Evolutionary conservation across 2,888 invertebrate species (phyloP), one percentile per base, ranked within the genome.

Genomic region (Brachylomia viminalis): DNA sequence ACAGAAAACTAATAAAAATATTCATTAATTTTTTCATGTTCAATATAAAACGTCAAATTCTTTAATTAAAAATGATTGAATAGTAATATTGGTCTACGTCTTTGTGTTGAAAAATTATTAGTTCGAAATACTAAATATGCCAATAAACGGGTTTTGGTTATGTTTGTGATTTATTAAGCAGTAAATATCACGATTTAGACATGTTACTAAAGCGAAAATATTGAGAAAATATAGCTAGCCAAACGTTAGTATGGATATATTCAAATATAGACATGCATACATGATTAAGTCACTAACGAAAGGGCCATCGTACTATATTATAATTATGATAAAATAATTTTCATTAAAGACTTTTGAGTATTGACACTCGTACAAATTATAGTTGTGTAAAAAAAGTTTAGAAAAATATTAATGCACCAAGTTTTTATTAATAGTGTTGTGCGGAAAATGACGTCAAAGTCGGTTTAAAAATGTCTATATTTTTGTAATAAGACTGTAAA

Each of bases 151-250:
- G 86, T 84, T 86, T 84, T 67, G 59, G 75, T 67, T 80, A 75
- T 68, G 45, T 77, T 45, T 78, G 65, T 85, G 87, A 86, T 86
- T 87, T 86, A 85, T 86, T 76, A 77, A 65, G 77, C 83, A 75
- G 81, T 86, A 86, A 86, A 86, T 86, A 85, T 85, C 76, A 75
- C 47, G 62, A 79, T 79, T 83, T 77, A 74, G 87, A 83, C 83
- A 79, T 79, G 64, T 76, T 78, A 77, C 79, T 75, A 77, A 81
- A 76, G 64, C 78, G 54, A 79, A 86, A 79, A 85, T 83, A 77
- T 80, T 77, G 75, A 56, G 49, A 80, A 82, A 77, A 74, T 77
- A 70, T 80, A 62, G 52, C 62, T 75, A 23, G 62, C 71, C 38
- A 67, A 70, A 71, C 56, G 17, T 77, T 77, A 72, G 47, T 72